Percentiles rank a stretch among this genome's conserved stretches.
These are phyloP conservation scores for Centroberyx gerrardi DNA, from an alignment of 2,797 vertebrate genomes.

Conservation along the genomic window DNA sequence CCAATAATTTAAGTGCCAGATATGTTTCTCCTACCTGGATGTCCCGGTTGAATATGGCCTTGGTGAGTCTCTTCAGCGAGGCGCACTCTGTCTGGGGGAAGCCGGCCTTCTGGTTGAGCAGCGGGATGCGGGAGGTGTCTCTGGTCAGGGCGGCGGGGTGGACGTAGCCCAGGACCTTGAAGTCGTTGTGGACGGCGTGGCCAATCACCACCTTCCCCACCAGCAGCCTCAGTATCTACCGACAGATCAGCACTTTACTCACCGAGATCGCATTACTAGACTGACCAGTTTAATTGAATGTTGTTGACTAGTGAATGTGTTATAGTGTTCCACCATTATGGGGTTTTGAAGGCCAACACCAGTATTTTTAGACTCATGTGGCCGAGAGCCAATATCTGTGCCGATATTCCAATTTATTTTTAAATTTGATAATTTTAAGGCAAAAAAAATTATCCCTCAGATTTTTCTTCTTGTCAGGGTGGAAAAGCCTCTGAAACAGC, in stretches of 20 bases:
- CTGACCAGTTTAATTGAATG: too few relatives aligned
- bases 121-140: conserved; percentile 90
- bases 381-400: too few relatives aligned
- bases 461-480: too few relatives aligned
- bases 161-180: conserved; percentile 89
- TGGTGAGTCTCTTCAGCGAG: conserved; percentile 92
- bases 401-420: too few relatives aligned
- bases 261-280: background rate
- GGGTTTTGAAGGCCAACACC: too few relatives aligned
- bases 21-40: conserved; percentile 88
- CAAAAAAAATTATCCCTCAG: too few relatives aligned
- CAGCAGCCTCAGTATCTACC: conserved; percentile 91
- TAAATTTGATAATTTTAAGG: too few relatives aligned
- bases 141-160: conserved; percentile 89
- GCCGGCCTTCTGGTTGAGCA: conserved; percentile 89
- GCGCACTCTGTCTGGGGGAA: conserved; percentile 72
- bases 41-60: conserved; percentile 89
- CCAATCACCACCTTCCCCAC: conserved; percentile 92
- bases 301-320: too few relatives aligned
- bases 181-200: conserved; percentile 93
- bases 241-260: background rate
- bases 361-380: too few relatives aligned
- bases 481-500: too few relatives aligned
- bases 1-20: background rate
- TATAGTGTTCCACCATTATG: too few relatives aligned